Evolutionary conservation across 2,797 vertebrate genomes (phyloP), one percentile per base, ranked within the genome.

Genomic region (Pogonophryne albipinna): DNA sequence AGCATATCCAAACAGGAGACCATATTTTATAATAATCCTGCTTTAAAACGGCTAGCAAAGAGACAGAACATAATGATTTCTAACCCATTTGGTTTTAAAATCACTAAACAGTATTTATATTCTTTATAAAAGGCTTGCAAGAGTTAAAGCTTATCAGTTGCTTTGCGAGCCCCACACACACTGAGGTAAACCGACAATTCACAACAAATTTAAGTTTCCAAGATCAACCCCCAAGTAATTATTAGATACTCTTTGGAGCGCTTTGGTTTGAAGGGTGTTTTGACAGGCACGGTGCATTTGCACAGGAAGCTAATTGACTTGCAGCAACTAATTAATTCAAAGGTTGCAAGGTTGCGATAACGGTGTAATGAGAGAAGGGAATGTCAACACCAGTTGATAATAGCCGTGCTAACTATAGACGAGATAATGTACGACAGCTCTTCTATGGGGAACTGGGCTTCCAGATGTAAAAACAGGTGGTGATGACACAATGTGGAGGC

Each of bases 291-390:
- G 41, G 44, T 63, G 71, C 42, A 10, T 84, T 89, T 80, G 71
- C 82, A 46, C 55, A 63, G 76, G 80, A 87, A 76, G 78, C 85
- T 92, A 94, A 93, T 91, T 94, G 90, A 93, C 87, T 91, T 83
- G 85, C 87, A 61, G 84, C 76, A 85, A 71, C 85, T 92, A 94
- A 93, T 95, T 93, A 94, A 92, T 91, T 91, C 80, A 86, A 85
- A 90, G 87, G 92, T 93, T 91, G 83, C 66, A 55, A 87, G 87
- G 86, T 91, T 92, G 87, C 41, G 86, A 92, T 91, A 91, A 85
- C 78, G 73, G 79, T 75, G 84, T 93, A 93, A 91, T 93, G 91
- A 91, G 85, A 90, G 83, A 76, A 81, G 83, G 79, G 84, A 86
- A 84, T 81, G 90, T 87, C 86, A 91, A 80, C 79, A 87, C 75